Evolutionary conservation across 1,140 invertebrate genomes (phyloP).

Genomic region (Diprion similis): DNA sequence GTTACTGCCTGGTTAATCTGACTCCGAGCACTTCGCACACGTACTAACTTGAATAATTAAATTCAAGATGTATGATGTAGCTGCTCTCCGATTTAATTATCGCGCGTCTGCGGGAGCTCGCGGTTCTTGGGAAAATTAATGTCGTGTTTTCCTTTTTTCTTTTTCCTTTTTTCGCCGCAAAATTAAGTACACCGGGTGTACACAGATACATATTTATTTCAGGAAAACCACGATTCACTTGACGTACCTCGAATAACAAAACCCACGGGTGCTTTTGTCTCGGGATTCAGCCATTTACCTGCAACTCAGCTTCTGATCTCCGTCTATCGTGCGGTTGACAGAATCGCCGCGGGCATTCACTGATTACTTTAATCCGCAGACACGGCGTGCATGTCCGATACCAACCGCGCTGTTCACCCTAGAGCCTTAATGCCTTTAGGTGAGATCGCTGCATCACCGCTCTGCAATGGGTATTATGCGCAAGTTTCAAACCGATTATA

Average conservation of each 20-base stretch:
- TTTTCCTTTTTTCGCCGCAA: not conserved
- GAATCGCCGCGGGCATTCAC: not conserved
- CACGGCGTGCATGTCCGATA: not conserved
- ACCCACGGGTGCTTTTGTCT: not conserved
- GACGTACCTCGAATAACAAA: not conserved
- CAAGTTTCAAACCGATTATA: not conserved
- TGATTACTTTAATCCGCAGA: not conserved
- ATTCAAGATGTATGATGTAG: too few relatives aligned
- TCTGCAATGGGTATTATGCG: not conserved
- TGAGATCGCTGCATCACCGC: not conserved
- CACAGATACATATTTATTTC: too few relatives aligned
- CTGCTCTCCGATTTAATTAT: too few relatives aligned
- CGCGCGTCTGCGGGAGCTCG: not conserved
- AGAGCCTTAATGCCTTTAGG: not conserved
- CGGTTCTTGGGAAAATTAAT: not conserved
- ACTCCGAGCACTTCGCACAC: too few relatives aligned
- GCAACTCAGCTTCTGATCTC: not conserved
- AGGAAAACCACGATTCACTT: too few relatives aligned
- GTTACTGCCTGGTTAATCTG: too few relatives aligned
- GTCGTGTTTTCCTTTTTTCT: not conserved
- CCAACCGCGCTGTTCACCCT: not conserved
- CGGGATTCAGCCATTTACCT: not conserved
- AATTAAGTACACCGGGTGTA: too few relatives aligned
- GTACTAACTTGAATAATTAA: too few relatives aligned
- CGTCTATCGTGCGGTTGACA: conserved; percentile 1